Base-by-base conservation (phyloP, 2,797 vertebrate genomes). In the Geotrypetes seraphini region DNA sequence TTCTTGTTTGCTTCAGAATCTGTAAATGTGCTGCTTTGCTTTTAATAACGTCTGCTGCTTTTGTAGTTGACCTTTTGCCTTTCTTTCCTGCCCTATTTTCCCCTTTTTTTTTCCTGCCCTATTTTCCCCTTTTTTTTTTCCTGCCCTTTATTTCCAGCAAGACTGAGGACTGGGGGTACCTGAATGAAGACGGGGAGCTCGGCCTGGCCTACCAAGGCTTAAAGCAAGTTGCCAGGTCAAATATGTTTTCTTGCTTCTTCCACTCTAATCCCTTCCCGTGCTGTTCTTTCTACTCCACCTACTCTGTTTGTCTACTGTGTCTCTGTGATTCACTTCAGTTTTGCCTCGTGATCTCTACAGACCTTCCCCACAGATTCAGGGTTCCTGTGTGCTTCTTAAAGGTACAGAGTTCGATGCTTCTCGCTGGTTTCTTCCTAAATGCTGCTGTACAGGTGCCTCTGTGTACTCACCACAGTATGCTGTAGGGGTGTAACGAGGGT, bases 101-200 rank as follows among this genome's bases (percentile, higher is more conserved):
- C n/a, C n/a, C n/a, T n/a, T n/a, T n/a, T n/a, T n/a, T n/a, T n/a
- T n/a, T n/a, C n/a, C 20, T 25, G 31, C 50, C 55, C 57, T 44
- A 31, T 64, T 31, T 57, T 42, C 62, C 46, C 64, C 57, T 71
- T 60, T 43, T 61, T n/a, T n/a, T n/a, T n/a, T n/a, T n/a, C n/a
- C 54, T 76, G 51, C 57, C 61, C 60, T 64, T 81, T 76, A 57
- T 71, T 75, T 66, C 66, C 83, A 94, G 90, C 71, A 71, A 84
- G 62, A 75, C 76, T 63, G 85, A 89, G 69, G 90, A 93, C 60
- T 95, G 91, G 87, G 78, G 79, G 42, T 80, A 79, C 61, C 75
- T 94, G 71, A 92, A 96, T 57, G 92, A 97, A 86, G 94, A 96
- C 10, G 90, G 88, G 39, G 94, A 96, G 59, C 86, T 96, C 63